phyloP scores from a whole-genome alignment of 1,140 invertebrate species.

The Steinernema khuongi region DNA sequence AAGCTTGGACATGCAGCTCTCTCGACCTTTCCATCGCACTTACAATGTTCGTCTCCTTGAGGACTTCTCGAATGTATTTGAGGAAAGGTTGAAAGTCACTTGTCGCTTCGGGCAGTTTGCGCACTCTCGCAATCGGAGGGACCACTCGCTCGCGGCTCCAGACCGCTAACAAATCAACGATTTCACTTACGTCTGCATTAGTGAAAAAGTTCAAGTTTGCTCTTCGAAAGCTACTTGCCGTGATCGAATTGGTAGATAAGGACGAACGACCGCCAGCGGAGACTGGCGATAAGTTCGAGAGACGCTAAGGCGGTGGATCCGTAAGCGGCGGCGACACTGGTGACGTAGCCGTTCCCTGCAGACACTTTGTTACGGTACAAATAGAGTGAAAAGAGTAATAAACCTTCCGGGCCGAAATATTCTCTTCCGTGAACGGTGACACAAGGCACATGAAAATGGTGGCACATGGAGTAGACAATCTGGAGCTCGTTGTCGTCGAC shows the following conservation, averaged over 20 bases:
- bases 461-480: constrained; percentile 48
- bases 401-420: background rate
- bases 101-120: constrained; percentile 37
- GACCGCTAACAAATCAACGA: constrained; percentile 41
- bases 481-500: constrained; percentile 20
- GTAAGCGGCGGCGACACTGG: constrained; percentile 42
- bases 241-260: constrained; percentile 48
- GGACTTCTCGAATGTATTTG: constrained; percentile 46
- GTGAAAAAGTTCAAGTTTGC: constrained; percentile 22
- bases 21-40: constrained; percentile 4
- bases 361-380: background rate
- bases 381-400: background rate
- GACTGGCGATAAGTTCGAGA: constrained; percentile 39
- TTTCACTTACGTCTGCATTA: constrained; percentile 34
- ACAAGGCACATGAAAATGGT: constrained; percentile 53
- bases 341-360: constrained; percentile 41
- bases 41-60: constrained; percentile 53
- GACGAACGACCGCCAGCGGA: constrained; percentile 51
- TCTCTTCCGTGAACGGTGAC: constrained; percentile 26
- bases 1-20: background rate
- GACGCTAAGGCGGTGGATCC: constrained; percentile 39
- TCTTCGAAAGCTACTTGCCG: constrained; percentile 9
- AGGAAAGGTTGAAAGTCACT: constrained; percentile 44
- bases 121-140: constrained; percentile 35
- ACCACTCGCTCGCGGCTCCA: constrained; percentile 30